phyloP scores from a whole-genome alignment of 2,888 invertebrate genomes.

The Drosophila dives region DNA sequence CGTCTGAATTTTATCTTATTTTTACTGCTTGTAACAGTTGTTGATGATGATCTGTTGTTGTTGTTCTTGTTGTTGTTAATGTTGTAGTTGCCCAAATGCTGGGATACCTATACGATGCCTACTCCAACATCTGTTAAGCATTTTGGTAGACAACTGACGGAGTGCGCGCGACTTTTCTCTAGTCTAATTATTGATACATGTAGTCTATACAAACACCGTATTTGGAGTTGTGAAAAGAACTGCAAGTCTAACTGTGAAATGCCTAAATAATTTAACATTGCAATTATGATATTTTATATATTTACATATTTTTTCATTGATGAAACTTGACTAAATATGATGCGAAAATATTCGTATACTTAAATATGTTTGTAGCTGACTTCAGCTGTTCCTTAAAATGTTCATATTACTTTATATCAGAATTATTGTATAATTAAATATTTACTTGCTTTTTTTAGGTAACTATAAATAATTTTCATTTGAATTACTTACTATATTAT shows the following conservation, averaged over 20 bases:
- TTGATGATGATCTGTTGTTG: constrained; percentile 52
- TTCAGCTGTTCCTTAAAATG: background rate
- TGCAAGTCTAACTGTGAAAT: background rate
- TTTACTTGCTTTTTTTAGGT: background rate
- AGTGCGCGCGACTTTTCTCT: constrained; percentile 47
- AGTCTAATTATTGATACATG: background rate
- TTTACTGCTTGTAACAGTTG: constrained; percentile 76
- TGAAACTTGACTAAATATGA: background rate
- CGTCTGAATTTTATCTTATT: constrained; percentile 73
- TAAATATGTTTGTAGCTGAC: background rate
- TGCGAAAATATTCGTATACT: background rate
- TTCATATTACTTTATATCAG: background rate
- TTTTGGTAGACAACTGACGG: constrained; percentile 61
- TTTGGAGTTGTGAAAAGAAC: background rate
- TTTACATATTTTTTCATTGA: background rate
- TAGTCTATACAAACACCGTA: background rate
- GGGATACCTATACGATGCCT: constrained; percentile 51
- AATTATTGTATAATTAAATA: background rate
- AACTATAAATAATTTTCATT: background rate
- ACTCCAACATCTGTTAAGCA: constrained; percentile 74
- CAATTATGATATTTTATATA: background rate
- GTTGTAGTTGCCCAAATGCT: constrained; percentile 49
- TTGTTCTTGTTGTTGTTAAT: constrained; percentile 12
- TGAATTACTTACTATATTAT: background rate
- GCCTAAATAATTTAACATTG: background rate